Percentiles rank a stretch among this genome's conserved stretches.
phyloP scores from a whole-genome alignment of 2,797 vertebrate genomes.

The Tauraco hartlaubi region DNA sequence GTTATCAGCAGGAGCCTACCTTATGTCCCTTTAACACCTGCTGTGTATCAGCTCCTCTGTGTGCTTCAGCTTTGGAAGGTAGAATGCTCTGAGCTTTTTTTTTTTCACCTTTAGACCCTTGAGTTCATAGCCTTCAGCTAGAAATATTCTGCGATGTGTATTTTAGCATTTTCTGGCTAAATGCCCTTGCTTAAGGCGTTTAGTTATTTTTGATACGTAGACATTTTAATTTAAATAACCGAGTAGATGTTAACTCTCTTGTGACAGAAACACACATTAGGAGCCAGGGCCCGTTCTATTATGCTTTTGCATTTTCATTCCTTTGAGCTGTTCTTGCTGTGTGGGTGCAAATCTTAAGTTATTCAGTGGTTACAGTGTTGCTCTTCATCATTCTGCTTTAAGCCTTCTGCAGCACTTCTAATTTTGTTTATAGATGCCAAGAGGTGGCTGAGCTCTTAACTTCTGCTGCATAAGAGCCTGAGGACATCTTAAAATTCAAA shows the following conservation, averaged over 20 bases:
- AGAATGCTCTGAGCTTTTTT: background rate
- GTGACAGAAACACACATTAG: background rate
- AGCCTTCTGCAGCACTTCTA: background rate
- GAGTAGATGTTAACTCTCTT: slow-evolving; percentile 32
- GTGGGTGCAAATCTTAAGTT: slow-evolving; percentile 1
- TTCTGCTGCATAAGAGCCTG: background rate
- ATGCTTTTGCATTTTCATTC: background rate
- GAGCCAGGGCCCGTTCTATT: background rate
- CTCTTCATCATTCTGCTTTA: slow-evolving; percentile 10
- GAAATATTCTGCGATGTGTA: slow-evolving; percentile 12
- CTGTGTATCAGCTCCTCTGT: background rate
- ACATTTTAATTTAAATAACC: slow-evolving; percentile 50
- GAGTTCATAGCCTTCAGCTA: background rate
- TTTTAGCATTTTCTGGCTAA: slow-evolving; percentile 31
- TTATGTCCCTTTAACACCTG: background rate
- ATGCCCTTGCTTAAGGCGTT: background rate
- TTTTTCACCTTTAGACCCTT: background rate
- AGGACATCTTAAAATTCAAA: background rate
- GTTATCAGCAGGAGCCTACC: background rate
- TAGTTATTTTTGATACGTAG: slow-evolving; percentile 8
- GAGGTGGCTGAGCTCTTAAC: background rate
- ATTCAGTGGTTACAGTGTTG: background rate
- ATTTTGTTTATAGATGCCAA: slow-evolving; percentile 19
- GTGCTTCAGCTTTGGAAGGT: background rate
- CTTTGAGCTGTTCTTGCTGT: background rate